These are phyloP conservation scores for Xylocampa areola DNA, from an alignment of 2,888 invertebrate genomes.

Conservation along the genomic window DNA sequence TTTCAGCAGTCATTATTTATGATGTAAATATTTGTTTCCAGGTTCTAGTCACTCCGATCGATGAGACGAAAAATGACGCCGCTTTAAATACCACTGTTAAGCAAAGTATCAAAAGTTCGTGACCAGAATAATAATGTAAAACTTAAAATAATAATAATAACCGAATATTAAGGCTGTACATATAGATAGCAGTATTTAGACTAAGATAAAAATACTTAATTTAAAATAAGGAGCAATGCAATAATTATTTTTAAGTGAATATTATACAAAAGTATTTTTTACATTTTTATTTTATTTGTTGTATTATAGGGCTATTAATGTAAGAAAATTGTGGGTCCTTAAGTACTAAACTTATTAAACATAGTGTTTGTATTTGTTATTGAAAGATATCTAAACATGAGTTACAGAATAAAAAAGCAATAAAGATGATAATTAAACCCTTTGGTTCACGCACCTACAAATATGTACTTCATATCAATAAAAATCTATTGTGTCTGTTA, in stretches of 20 bases:
- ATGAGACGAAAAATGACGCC: conserved; percentile 67
- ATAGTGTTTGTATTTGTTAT: conserved; percentile 1
- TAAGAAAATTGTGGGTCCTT: too few relatives aligned
- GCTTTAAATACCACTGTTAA: conserved; percentile 72
- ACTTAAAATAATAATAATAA: conserved; percentile 45
- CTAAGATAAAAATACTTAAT: conserved; percentile 16
- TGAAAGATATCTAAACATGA: conserved; percentile 6
- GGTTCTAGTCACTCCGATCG: conserved; percentile 81
- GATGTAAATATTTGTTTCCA: conserved; percentile 58
- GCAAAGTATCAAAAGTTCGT: conserved; percentile 76
- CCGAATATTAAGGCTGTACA: conserved; percentile 74
- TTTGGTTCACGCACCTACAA: too few relatives aligned
- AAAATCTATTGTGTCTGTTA: too few relatives aligned
- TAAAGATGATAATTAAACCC: too few relatives aligned
- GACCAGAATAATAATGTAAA: conserved; percentile 55
- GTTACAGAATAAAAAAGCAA: conserved; percentile 1
- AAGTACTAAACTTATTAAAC: too few relatives aligned
- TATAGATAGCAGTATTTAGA: conserved; percentile 58
- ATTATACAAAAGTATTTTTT: conserved; percentile 19
- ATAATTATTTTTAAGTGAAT: conserved; percentile 29
- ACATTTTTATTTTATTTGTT: conserved; percentile 14
- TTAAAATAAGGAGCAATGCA: conserved; percentile 31
- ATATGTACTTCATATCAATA: too few relatives aligned
- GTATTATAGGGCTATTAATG: not conserved
- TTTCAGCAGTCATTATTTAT: not conserved